phyloP scores from a whole-genome alignment of 2,888 invertebrate genomes.

The Frankliniella intonsa region DNA sequence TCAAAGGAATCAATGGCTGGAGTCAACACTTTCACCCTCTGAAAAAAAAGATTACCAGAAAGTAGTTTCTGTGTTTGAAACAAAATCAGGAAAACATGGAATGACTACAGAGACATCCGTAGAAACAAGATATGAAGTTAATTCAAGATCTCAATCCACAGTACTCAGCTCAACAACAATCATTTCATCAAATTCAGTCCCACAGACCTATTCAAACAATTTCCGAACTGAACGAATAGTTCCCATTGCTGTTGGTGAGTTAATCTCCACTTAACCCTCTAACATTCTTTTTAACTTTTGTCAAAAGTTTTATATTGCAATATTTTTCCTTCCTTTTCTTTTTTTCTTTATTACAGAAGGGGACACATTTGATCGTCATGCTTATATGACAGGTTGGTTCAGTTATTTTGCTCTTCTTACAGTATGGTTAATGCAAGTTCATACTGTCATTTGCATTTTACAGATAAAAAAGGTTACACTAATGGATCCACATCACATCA shows the following conservation, averaged over 20 bases:
- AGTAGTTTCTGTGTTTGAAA: not conserved
- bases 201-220: not conserved
- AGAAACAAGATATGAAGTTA: not conserved
- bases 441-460: not conserved
- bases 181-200: not conserved
- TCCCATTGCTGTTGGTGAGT: not conserved
- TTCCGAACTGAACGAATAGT: not conserved
- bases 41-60: constrained; percentile 11
- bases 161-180: not conserved
- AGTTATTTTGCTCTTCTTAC: not conserved
- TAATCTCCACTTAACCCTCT: not conserved
- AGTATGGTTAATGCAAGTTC: no score
- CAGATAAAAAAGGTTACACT: not conserved
- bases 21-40: not conserved
- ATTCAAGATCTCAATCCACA: not conserved
- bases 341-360: not conserved
- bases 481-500: not conserved
- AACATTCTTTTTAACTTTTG: not conserved
- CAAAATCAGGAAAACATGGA: not conserved
- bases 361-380: not conserved
- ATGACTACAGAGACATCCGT: not conserved
- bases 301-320: not conserved
- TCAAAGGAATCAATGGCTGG: not conserved
- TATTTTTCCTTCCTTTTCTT: not conserved
- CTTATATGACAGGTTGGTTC: not conserved